These are phyloP conservation scores for Tetheella fluctuosa DNA, from an alignment of 2,888 invertebrate species.

Conservation along the genomic window DNA sequence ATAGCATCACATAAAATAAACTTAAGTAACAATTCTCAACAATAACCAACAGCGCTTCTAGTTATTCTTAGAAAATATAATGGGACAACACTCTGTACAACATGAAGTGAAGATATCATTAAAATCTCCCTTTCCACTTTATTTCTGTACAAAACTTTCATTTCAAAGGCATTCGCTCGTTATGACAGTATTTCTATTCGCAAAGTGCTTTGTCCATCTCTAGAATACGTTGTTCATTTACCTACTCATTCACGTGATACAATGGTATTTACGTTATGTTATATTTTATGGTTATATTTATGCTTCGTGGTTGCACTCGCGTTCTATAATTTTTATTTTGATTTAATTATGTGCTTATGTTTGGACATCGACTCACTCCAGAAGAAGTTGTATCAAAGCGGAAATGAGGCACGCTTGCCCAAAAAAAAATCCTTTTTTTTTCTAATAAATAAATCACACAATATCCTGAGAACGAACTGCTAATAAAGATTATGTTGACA, in stretches of 20 bases:
- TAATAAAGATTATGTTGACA: no score
- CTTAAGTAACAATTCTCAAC: slow-evolving; percentile 5
- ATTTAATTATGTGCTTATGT: no score
- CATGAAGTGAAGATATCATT: slow-evolving; percentile 40
- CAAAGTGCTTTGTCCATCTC: slow-evolving; percentile 33
- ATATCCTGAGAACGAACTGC: no score
- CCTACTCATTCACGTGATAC: slow-evolving; percentile 21
- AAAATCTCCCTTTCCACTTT: slow-evolving; percentile 40
- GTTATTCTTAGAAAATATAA: slow-evolving; percentile 17
- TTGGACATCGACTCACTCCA: no score
- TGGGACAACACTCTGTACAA: slow-evolving; percentile 17
- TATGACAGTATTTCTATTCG: slow-evolving; percentile 32
- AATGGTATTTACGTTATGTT: slow-evolving; percentile 1
- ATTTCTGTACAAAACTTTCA: slow-evolving; percentile 35
- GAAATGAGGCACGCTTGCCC: no score
- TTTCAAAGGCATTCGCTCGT: slow-evolving; percentile 32
- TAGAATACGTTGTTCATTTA: slow-evolving; percentile 24
- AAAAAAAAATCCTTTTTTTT: no score
- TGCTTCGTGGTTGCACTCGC: background rate
- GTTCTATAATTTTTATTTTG: background rate
- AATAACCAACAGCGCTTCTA: slow-evolving; percentile 3
- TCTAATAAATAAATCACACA: no score
- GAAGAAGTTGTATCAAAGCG: no score
- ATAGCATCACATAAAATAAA: slow-evolving; percentile 9
- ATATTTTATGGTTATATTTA: background rate